Percentiles rank a stretch among this genome's conserved stretches.
Evolutionary conservation across 2,888 invertebrate species (phyloP).

Genomic region (Agrochola lota): DNA sequence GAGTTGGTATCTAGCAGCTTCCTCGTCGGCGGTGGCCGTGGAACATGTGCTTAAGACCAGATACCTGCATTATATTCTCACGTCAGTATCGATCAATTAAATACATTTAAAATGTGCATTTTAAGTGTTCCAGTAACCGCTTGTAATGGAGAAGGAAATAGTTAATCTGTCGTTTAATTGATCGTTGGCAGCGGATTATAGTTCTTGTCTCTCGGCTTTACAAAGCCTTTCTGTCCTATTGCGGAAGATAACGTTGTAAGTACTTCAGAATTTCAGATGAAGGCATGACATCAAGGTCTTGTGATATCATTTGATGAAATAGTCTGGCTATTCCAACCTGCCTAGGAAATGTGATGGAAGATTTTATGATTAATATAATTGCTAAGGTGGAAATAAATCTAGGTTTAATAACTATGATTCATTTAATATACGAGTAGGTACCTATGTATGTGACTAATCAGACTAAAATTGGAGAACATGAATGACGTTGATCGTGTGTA

Average conservation of each 20-base stretch:
- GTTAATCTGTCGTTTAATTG: constrained; percentile 58
- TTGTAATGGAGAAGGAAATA: constrained; percentile 61
- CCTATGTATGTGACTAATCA: background rate
- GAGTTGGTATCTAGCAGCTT: background rate
- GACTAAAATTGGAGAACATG: background rate
- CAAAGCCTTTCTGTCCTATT: constrained; percentile 42
- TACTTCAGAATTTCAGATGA: constrained; percentile 14
- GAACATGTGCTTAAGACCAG: background rate
- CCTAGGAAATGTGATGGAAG: constrained; percentile 16
- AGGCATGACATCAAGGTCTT: constrained; percentile 36
- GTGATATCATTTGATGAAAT: constrained; percentile 19
- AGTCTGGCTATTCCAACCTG: background rate
- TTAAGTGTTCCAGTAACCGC: constrained; percentile 49
- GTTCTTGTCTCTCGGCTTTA: constrained; percentile 41
- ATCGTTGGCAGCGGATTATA: constrained; percentile 39
- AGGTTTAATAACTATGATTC: background rate
- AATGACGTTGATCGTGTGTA: background rate
- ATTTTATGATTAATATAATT: constrained; percentile 8
- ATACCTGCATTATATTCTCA: background rate
- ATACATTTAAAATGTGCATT: constrained; percentile 57
- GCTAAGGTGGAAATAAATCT: background rate
- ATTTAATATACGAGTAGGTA: background rate
- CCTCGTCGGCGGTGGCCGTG: background rate
- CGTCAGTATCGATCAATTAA: constrained; percentile 28
- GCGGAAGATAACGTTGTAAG: constrained; percentile 50